Percentiles rank a stretch among this genome's conserved stretches.
Conservation (phyloP, 1,140 invertebrate species). For the Leptopilina boulardi region DNA sequence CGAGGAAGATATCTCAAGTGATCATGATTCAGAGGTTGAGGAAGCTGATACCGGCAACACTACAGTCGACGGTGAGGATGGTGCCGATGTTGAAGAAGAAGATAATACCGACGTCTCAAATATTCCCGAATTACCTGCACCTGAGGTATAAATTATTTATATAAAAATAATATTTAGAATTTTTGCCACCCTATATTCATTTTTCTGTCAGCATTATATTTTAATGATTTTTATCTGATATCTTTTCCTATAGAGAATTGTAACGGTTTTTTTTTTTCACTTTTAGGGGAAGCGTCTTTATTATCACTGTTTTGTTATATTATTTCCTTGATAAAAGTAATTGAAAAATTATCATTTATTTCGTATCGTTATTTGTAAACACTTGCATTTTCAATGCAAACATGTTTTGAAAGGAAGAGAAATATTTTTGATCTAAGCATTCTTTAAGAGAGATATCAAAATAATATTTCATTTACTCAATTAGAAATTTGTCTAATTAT, state of each 20-base stretch:
- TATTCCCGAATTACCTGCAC: conserved; percentile 69
- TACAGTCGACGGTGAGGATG: conserved; percentile 67
- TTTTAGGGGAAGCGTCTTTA: neutral
- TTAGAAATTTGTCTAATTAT: too few relatives aligned
- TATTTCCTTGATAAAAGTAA: neutral
- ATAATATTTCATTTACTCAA: too few relatives aligned
- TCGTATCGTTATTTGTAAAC: too few relatives aligned
- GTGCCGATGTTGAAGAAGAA: conserved; percentile 68
- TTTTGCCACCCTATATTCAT: conserved; percentile 34
- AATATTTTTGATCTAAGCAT: too few relatives aligned
- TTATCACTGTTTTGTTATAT: neutral
- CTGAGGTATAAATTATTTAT: conserved; percentile 63
- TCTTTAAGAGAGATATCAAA: too few relatives aligned
- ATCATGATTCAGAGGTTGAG: conserved; percentile 71
- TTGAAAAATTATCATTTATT: neutral
- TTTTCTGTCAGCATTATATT: conserved; percentile 31
- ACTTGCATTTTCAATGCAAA: neutral
- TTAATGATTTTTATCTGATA: conserved; percentile 39
- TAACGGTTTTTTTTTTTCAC: conserved; percentile 29
- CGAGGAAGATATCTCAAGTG: conserved; percentile 74
- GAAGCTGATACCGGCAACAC: conserved; percentile 65
- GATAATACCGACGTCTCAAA: conserved; percentile 64
- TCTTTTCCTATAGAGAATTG: neutral
- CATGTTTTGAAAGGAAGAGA: too few relatives aligned
- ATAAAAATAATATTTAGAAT: conserved; percentile 37